Conservation (phyloP, 2,888 invertebrate genomes). For the Patella caerulea region DNA sequence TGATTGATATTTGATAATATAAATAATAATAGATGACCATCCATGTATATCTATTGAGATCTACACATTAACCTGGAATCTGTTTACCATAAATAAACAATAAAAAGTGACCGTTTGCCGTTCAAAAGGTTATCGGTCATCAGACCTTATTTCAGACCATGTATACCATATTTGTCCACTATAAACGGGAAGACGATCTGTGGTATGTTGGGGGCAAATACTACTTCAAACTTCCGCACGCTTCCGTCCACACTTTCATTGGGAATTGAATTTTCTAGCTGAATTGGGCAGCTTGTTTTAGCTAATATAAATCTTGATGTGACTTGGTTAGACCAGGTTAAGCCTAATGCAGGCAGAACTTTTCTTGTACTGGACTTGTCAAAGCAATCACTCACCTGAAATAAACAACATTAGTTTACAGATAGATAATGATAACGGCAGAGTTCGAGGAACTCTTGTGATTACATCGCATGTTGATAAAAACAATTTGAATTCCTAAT, state of each 20-base stretch:
- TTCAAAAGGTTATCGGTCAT: no score
- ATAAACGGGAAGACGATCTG: conserved; percentile 73
- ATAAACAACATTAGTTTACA: conserved; percentile 5
- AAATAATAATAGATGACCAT: no score
- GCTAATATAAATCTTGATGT: conserved; percentile 76
- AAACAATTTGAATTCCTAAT: no score
- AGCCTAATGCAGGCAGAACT: conserved; percentile 76
- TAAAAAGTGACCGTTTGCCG: no score
- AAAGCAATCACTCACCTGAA: conserved; percentile 60
- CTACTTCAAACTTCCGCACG: conserved; percentile 72
- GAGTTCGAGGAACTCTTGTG: neutral
- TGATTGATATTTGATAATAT: no score
- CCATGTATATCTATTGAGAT: no score
- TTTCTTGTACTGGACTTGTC: conserved; percentile 20
- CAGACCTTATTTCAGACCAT: conserved; percentile 34
- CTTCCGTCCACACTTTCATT: conserved; percentile 40
- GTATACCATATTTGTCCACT: conserved; percentile 74
- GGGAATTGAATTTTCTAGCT: conserved; percentile 38
- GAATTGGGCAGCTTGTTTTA: conserved; percentile 37
- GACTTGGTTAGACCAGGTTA: conserved; percentile 80
- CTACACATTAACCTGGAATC: no score
- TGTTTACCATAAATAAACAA: no score
- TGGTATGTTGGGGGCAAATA: conserved; percentile 77
- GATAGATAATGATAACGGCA: neutral
- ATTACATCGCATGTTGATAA: no score